A percentile compares a stretch with the other conserved stretches of the same genome.
Conservation (phyloP, 2,797 vertebrate species). For the Catostomus latipinnis region DNA sequence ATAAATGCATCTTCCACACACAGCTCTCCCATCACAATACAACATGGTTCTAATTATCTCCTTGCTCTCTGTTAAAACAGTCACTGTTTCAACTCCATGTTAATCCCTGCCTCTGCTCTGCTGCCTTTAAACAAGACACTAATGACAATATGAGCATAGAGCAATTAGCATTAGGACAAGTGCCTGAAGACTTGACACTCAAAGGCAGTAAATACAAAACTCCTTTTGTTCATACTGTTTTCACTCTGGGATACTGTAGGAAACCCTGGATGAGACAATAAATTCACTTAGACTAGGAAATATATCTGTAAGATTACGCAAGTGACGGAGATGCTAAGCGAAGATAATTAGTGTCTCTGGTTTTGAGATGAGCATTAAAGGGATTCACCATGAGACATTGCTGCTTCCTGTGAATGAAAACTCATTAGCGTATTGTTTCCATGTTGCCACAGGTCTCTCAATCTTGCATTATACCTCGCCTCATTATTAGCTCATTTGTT, state of each 20-base stretch:
- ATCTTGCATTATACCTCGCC: no score
- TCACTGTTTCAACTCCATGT: conserved; percentile 24
- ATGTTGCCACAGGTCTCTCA: background rate
- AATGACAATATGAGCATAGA: conserved; percentile 40
- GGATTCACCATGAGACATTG: background rate
- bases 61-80: conserved; percentile 43
- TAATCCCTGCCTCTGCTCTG: conserved; percentile 42
- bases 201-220: conserved; percentile 1
- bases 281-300: background rate
- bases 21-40: conserved; percentile 22
- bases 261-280: conserved; percentile 4
- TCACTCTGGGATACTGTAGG: background rate
- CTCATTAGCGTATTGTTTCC: conserved; percentile 7
- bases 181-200: conserved; percentile 24
- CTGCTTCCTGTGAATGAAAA: background rate
- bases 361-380: conserved; percentile 31
- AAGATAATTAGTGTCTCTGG: conserved; percentile 10
- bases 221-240: background rate
- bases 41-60: conserved; percentile 57
- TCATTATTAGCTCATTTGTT: background rate
- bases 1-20: conserved; percentile 26
- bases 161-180: conserved; percentile 53
- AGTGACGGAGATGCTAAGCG: background rate
- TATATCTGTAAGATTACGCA: background rate
- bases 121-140: conserved; percentile 45